These are phyloP conservation scores for Himalopsyche anomala DNA, from an alignment of 2,888 invertebrate species.

Conservation along the genomic window DNA sequence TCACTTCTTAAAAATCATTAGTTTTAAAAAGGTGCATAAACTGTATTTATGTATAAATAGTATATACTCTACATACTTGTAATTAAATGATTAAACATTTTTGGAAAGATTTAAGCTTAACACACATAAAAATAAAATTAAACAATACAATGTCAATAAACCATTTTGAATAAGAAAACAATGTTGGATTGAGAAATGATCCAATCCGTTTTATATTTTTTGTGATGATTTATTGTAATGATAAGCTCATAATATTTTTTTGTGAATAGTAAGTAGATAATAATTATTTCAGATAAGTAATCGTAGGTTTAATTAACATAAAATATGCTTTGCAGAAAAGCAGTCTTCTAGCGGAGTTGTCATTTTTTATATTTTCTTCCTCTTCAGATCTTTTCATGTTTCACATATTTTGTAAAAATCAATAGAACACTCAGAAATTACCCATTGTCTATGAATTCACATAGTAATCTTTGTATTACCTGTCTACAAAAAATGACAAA, in stretches of 20 bases:
- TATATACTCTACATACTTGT: constrained; percentile 17
- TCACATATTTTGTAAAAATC: background rate
- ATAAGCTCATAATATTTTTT: constrained; percentile 17
- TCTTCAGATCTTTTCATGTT: background rate
- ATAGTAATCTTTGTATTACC: background rate
- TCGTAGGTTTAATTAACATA: background rate
- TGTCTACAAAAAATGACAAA: constrained; percentile 1
- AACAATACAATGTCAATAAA: background rate
- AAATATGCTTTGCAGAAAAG: constrained; percentile 10
- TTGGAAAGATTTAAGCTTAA: constrained; percentile 42
- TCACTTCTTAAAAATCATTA: background rate
- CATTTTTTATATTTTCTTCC: background rate
- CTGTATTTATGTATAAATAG: constrained; percentile 31
- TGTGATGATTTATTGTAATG: constrained; percentile 11
- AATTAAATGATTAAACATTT: constrained; percentile 22
- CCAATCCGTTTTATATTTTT: background rate
- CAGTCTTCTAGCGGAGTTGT: background rate
- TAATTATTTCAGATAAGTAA: background rate
- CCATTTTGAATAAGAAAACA: background rate
- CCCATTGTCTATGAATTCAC: background rate
- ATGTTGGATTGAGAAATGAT: background rate
- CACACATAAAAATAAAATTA: constrained; percentile 14
- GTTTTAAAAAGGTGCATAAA: constrained; percentile 24
- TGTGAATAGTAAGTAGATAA: constrained; percentile 27
- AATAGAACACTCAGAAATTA: background rate